Base-by-base conservation (phyloP, 2,113 vertebrate genomes). In the Prinia subflava region DNA sequence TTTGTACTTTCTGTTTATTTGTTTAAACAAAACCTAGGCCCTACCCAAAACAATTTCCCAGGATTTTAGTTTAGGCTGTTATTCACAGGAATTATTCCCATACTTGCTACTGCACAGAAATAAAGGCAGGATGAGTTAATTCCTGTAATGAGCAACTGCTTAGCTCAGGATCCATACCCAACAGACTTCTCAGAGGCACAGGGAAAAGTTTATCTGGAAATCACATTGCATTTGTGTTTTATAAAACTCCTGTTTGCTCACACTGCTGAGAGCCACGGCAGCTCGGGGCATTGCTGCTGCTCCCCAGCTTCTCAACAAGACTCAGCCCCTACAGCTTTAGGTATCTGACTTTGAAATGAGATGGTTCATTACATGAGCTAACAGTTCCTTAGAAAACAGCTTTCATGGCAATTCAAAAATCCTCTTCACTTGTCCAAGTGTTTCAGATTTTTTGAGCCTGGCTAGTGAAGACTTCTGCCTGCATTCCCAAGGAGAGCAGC, bases 1-100 rank as follows among this genome's bases (percentile, higher is more conserved):
- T 65, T 47, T 55, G 20, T 86, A 30, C 82, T 90, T 62, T 83
- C 22, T 93, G 76, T 83, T 80, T 94, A 50, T 93, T 92, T 97
- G 83, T 86, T 92, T 83, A 81, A 94, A 88, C 63, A 55, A 92
- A 95, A 83, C 83, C 83, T 59, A 42, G 64, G 86, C 88, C 83
- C 55, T 92, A 46, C 33, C 79, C 12, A 10, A 88, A 83, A 65
- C 47, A 20, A 59, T 70, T 90, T 92, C 89, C 83, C 63, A 80
- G 84, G 71, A 71, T 64, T 90, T 95, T 16, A 8, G 57, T 62
- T 85, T 16, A 62, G 92, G 11, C 49, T 31, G 53, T 52, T 91
- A 31, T 18, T 78, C 91, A 49, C 60, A 16, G 6, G 65, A 76
- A 39, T 55, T 76, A 13, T 28, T 75, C 76, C 87, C 84, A 63